Conservation (phyloP, 1,140 invertebrate genomes). For the Lepeophtheirus salmonis region DNA sequence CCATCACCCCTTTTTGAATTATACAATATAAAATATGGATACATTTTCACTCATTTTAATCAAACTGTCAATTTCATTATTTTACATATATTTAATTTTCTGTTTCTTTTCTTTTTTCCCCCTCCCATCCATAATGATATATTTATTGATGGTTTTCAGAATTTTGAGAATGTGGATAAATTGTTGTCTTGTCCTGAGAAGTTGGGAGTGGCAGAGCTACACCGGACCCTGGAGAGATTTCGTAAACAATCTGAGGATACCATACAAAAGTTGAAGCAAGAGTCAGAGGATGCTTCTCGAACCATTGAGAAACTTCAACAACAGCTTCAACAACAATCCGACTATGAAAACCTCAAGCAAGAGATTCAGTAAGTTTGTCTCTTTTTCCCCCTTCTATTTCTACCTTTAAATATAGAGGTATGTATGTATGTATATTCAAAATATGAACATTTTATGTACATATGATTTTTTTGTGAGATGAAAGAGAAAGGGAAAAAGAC, state of each 20-base stretch:
- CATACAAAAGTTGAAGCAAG: slow-evolving; percentile 5
- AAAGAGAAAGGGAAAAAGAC: too few species aligned
- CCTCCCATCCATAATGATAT: too few species aligned
- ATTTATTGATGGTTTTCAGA: too few species aligned
- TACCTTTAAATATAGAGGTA: not conserved
- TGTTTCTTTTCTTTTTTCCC: too few species aligned
- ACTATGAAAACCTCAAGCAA: slow-evolving; percentile 12
- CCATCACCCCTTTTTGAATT: too few species aligned
- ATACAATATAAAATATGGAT: too few species aligned
- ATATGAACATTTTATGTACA: too few species aligned
- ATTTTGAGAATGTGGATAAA: not conserved
- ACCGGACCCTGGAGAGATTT: slow-evolving; percentile 2
- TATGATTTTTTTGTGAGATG: too few species aligned
- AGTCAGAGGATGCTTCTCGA: slow-evolving; percentile 7
- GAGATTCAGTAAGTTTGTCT: slow-evolving; percentile 14
- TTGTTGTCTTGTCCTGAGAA: not conserved
- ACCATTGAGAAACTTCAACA: slow-evolving; percentile 16
- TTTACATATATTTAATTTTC: too few species aligned
- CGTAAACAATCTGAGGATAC: slow-evolving; percentile 7
- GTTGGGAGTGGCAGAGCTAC: slow-evolving; percentile 1
- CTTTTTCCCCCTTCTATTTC: too few species aligned
- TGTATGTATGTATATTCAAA: not conserved
- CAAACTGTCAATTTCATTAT: too few species aligned
- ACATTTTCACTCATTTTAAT: too few species aligned
- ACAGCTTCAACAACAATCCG: slow-evolving; percentile 13